Percentiles rank a stretch among this genome's conserved stretches.
These are phyloP conservation scores for Bos taurus DNA, from an alignment of 2,113 vertebrate genomes.

Conservation along the genomic window ARS-UCD2.0 NC_037330.1:105730501-105731000, in stretches of 20 bases:
- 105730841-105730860: too few species aligned
- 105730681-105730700: not conserved
- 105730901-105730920: too few species aligned
- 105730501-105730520: not conserved
- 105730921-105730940: accelerated
- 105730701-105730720: not conserved
- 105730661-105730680: not conserved
- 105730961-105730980: too few species aligned
- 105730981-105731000: too few species aligned
- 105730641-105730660: not conserved
- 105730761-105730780: not conserved
- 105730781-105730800: not conserved
- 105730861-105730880: accelerated
- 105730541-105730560: not conserved
- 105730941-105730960: too few species aligned
- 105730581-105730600: not conserved
- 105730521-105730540: not conserved
- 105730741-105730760: not conserved
- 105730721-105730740: not conserved
- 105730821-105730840: too few species aligned
- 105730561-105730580: not conserved
- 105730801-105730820: not conserved
- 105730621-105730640: not conserved
- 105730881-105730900: too few species aligned
- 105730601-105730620: not conserved